phyloP scores from a whole-genome alignment of 2,888 invertebrate genomes.

The Drosophila lutescens region DNA sequence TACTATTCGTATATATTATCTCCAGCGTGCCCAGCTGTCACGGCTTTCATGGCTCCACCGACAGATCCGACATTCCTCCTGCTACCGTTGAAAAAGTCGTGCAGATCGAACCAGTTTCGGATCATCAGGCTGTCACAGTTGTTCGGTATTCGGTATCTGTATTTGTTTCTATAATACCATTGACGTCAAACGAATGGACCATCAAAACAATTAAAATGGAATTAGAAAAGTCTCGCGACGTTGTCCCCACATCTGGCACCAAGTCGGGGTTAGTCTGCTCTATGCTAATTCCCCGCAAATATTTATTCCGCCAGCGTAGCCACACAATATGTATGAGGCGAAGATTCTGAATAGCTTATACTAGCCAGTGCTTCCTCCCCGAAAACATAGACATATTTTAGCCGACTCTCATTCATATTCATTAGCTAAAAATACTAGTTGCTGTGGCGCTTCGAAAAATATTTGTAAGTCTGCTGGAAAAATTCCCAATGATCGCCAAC shows the following conservation, averaged over 20 bases:
- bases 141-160: slow-evolving; percentile 17
- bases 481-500: not conserved
- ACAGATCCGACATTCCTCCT: slow-evolving; percentile 38
- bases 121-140: slow-evolving; percentile 14
- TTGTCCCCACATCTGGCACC: slow-evolving; percentile 23
- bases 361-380: slow-evolving; percentile 15
- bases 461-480: slow-evolving; percentile 2
- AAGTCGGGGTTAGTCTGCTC: slow-evolving; percentile 23
- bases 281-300: slow-evolving; percentile 61
- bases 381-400: slow-evolving; percentile 35
- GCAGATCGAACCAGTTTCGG: slow-evolving; percentile 44
- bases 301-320: slow-evolving; percentile 38
- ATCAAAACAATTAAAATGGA: slow-evolving; percentile 66
- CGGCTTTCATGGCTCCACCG: slow-evolving; percentile 38
- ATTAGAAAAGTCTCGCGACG: slow-evolving; percentile 60
- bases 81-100: slow-evolving; percentile 35
- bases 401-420: slow-evolving; percentile 57
- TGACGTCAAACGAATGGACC: slow-evolving; percentile 68
- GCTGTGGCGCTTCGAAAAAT: slow-evolving; percentile 55
- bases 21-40: slow-evolving; percentile 33
- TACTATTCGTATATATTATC: slow-evolving; percentile 13
- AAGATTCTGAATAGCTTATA: slow-evolving; percentile 15
- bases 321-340: slow-evolving; percentile 44
- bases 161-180: slow-evolving; percentile 75
- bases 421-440: slow-evolving; percentile 42